Percentiles rank a stretch among this genome's conserved stretches.
Evolutionary conservation across 2,888 invertebrate genomes (phyloP).

Genomic region (Clitarchus hookeri): DNA sequence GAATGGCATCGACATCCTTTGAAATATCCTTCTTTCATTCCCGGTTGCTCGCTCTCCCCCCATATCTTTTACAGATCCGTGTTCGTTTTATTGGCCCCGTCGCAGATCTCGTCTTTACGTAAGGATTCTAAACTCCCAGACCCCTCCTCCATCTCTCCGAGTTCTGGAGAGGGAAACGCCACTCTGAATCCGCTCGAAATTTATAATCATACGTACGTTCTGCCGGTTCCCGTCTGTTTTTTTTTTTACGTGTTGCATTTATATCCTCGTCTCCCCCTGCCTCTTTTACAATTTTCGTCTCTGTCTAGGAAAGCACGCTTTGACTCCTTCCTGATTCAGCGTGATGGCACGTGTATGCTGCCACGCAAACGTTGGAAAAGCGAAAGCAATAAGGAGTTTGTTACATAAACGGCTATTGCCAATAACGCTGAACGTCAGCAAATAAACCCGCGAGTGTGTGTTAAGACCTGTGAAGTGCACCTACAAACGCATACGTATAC

Average conservation of each 20-base stretch:
- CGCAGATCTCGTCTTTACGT: neutral
- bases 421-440: too few species aligned
- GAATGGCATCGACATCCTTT: neutral
- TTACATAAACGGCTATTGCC: too few species aligned
- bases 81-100: constrained; percentile 1
- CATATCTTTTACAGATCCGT: neutral
- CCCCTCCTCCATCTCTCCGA: neutral
- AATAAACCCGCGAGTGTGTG: too few species aligned
- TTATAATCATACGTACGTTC: constrained; percentile 14
- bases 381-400: too few species aligned
- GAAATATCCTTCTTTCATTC: neutral
- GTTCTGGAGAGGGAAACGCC: neutral
- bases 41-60: neutral
- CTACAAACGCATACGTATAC: too few species aligned
- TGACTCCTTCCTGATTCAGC: neutral
- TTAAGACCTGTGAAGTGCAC: too few species aligned
- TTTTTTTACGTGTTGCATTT: neutral
- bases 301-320: neutral
- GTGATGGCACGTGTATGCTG: neutral
- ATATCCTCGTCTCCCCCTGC: neutral
- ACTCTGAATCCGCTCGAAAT: neutral
- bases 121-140: neutral
- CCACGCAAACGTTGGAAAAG: too few species aligned
- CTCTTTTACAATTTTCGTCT: neutral
- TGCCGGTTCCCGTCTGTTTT: neutral